Percentiles rank a stretch among this genome's conserved stretches.
phyloP scores from a whole-genome alignment of 2,888 invertebrate genomes.

The Ligdia adustata region DNA sequence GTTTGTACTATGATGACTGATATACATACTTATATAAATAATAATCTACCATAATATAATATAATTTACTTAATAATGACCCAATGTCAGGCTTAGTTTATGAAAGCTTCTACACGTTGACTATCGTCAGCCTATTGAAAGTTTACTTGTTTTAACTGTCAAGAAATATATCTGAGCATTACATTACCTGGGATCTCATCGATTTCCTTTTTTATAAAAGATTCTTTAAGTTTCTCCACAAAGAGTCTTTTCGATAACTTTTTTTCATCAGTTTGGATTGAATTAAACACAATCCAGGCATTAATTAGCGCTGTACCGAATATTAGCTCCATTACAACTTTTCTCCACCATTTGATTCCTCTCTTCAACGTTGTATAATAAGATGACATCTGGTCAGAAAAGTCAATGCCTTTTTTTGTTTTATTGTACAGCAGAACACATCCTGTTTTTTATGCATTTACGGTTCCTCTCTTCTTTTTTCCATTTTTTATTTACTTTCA shows the following conservation, averaged over 20 bases:
- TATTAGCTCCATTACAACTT: conserved; percentile 38
- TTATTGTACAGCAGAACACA: conserved; percentile 39
- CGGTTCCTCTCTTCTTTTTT: no score
- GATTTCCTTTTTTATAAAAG: conserved; percentile 26
- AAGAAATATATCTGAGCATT: no score
- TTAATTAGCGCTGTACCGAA: conserved; percentile 39
- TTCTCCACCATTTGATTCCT: conserved; percentile 40
- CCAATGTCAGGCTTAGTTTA: no score
- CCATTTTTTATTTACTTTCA: no score
- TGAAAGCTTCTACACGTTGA: no score
- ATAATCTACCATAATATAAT: no score
- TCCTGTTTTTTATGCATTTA: conserved; percentile 38
- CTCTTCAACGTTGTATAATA: conserved; percentile 39
- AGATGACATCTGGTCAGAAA: conserved; percentile 39
- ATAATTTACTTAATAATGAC: no score
- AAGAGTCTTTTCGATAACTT: conserved; percentile 32
- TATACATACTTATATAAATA: no score
- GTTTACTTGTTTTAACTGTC: no score
- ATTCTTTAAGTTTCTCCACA: conserved; percentile 33
- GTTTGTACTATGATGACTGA: no score
- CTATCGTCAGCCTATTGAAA: no score
- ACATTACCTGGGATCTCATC: conserved; percentile 24
- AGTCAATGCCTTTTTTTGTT: conserved; percentile 41
- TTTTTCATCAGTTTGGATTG: conserved; percentile 32
- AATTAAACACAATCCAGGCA: conserved; percentile 37